Base-by-base conservation (phyloP, 2,113 vertebrate genomes). In the Lagopus leucura region DNA sequence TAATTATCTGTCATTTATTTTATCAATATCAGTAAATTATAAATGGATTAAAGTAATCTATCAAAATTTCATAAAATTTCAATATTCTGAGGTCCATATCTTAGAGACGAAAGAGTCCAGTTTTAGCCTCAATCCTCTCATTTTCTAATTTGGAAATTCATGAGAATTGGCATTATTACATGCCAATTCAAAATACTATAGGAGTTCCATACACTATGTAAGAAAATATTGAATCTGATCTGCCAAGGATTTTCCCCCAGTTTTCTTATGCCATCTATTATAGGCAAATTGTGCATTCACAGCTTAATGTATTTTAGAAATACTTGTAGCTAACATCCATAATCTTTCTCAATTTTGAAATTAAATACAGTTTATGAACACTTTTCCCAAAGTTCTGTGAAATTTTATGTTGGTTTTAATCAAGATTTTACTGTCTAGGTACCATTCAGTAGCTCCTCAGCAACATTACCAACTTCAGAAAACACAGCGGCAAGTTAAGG, bases 301-400 rank as follows among this genome's bases (percentile, higher is more conserved):
- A 92, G 92, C 95, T 92, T 30, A 72, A 34, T 54, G 6, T 76
- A 13, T 84, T 95, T 93, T 82, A 40, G 84, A 89, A 91, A 89
- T 77, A 81, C 16, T 32, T 5, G 12, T 10, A 11, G 22, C 11
- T 87, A 74, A 58, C 36, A 80, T 74, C 34, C 21, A 14, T 42
- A 13, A 11, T 22, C 14, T 87, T 81, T 92, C 40, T 40, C 22
- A 6, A 48, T 36, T 73, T 54, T 61, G n/a, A 86, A 87, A 82
- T 72, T 43, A 76, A 78, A 64, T 38, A 58, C 3, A 10, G 83
- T 55, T 86, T 75, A 71, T 67, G 27, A 83, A 47, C 17, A 63
- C 8, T 3, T 73, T 65, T 86, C 81, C 47, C 64, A 86, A 13
- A 57, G 8, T 60, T 75, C 25, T 42, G 38, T 24, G 34, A 82